A percentile compares a stretch with the other conserved stretches of the same genome.
These are phyloP conservation scores for Sebastiscus tertius DNA, from an alignment of 2,797 vertebrate species.

Conservation along the genomic window DNA sequence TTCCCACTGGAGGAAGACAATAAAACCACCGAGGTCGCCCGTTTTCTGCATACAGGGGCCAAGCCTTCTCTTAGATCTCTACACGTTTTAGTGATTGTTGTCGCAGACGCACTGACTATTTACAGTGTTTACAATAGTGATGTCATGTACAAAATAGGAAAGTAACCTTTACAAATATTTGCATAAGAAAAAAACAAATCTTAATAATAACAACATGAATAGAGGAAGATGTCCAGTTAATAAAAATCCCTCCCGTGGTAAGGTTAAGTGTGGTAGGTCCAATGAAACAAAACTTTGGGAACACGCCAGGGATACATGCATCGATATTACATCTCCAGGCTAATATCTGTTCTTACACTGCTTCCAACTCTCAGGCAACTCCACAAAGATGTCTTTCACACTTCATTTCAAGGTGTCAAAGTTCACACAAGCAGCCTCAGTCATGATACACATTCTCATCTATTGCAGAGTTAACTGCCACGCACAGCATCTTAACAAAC, in stretches of 20 bases:
- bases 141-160: conserved; percentile 84
- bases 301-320: conserved; percentile 58
- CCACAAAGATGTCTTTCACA: conserved; percentile 26
- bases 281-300: conserved; percentile 73
- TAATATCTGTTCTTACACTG: conserved; percentile 30
- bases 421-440: conserved; percentile 32
- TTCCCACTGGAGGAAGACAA: conserved; percentile 71
- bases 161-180: conserved; percentile 83
- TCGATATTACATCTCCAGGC: conserved; percentile 41
- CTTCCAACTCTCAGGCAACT: conserved; percentile 26
- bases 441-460: conserved; percentile 39
- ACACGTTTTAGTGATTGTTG: conserved; percentile 82
- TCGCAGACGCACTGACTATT: conserved; percentile 84
- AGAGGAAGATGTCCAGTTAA: conserved; percentile 71
- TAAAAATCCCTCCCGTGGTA: conserved; percentile 68
- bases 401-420: conserved; percentile 19
- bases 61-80: conserved; percentile 65
- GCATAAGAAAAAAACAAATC: conserved; percentile 75
- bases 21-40: conserved; percentile 44
- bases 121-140: conserved; percentile 85
- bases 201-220: conserved; percentile 68
- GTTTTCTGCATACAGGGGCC: conserved; percentile 63
- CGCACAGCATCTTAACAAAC: conserved; percentile 28
- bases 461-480: conserved; percentile 27
- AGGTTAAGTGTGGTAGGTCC: conserved; percentile 76